Evolutionary conservation across 2,113 vertebrate species (phyloP).

Genomic region (Cryptomyrus ogoouensis): DNA sequence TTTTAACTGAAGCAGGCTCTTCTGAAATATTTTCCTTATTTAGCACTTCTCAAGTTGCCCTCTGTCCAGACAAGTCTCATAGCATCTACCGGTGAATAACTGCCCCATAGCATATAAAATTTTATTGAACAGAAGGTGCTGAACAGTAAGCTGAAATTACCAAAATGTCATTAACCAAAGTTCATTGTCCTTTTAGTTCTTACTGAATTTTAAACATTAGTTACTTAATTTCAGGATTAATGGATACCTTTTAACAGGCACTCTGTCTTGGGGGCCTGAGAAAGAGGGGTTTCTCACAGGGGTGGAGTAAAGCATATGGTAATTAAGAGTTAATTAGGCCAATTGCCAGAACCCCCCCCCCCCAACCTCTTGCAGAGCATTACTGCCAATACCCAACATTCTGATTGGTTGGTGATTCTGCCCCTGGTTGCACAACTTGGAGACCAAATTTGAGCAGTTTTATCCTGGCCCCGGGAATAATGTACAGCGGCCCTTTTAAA

Average conservation of each 20-base stretch:
- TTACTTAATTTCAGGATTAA: neutral
- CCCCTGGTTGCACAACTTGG: neutral
- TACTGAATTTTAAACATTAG: neutral
- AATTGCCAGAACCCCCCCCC: neutral
- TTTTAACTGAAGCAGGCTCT: neutral
- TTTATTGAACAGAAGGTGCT: neutral
- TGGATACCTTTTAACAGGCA: neutral
- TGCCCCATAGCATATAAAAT: neutral
- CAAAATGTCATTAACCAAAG: neutral
- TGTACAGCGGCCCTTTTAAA: neutral
- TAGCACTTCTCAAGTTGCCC: neutral
- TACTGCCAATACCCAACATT: neutral
- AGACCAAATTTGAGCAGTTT: neutral
- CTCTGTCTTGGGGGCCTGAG: neutral
- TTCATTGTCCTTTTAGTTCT: neutral
- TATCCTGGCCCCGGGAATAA: neutral
- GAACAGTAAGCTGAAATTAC: neutral
- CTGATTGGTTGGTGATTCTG: neutral
- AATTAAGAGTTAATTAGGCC: neutral
- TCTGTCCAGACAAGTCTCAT: neutral
- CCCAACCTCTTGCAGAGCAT: neutral
- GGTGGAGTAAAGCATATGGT: neutral
- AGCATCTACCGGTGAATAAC: neutral
- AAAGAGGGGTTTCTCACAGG: neutral
- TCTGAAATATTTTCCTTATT: neutral